Conservation (phyloP, 2,888 invertebrate species). For the Galeruca laticollis region DNA sequence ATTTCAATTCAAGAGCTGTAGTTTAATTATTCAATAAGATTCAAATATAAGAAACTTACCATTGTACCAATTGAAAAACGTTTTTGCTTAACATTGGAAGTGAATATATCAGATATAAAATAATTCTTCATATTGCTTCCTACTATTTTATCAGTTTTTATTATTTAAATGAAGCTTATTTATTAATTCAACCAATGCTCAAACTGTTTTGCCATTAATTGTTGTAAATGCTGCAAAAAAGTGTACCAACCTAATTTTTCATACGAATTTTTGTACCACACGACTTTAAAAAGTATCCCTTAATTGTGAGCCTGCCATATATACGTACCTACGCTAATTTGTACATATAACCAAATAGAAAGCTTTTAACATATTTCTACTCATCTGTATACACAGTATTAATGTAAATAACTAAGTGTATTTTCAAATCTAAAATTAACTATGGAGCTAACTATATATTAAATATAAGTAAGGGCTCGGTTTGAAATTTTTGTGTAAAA, state of each 20-base stretch:
- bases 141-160: too few species aligned
- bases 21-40: too few species aligned
- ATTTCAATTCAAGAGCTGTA: too few species aligned
- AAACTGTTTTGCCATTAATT: too few species aligned
- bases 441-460: slow-evolving; percentile 24
- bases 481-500: slow-evolving; percentile 40
- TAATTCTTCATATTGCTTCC: too few species aligned
- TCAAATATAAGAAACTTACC: too few species aligned
- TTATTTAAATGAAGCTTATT: too few species aligned
- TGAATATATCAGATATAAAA: too few species aligned
- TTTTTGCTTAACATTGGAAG: too few species aligned
- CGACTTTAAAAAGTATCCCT: slow-evolving; percentile 35
- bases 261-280: slow-evolving; percentile 26
- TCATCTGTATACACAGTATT: slow-evolving; percentile 59
- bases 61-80: too few species aligned
- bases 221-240: too few species aligned
- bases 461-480: slow-evolving; percentile 42
- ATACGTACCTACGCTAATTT: slow-evolving; percentile 62
- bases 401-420: slow-evolving; percentile 60
- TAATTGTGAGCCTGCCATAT: slow-evolving; percentile 62
- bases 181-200: too few species aligned
- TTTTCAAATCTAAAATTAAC: slow-evolving; percentile 46
- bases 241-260: not conserved
- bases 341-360: slow-evolving; percentile 57
- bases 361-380: slow-evolving; percentile 60